Evolutionary conservation across 1,140 invertebrate species (phyloP).

Genomic region (Probaryconus sp.): DNA sequence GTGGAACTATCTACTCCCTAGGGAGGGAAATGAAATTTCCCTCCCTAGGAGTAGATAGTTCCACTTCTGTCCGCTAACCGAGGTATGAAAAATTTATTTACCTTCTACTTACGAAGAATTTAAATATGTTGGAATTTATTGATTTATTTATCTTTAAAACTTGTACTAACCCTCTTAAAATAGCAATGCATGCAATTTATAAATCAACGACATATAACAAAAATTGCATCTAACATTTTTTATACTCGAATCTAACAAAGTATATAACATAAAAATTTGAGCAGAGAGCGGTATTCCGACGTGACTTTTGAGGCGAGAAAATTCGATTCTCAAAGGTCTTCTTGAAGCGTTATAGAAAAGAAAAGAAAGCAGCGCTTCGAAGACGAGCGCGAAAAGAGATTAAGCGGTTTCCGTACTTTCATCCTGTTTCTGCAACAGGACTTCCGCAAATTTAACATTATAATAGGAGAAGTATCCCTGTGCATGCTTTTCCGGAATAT

Average conservation of each 20-base stretch:
- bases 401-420: constrained; percentile 20
- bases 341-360: neutral
- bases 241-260: constrained; percentile 1
- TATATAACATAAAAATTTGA: neutral
- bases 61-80: no score
- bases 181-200: no score
- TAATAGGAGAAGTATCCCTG: constrained; percentile 12
- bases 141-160: no score
- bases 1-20: no score
- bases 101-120: no score
- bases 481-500: neutral
- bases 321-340: constrained; percentile 24
- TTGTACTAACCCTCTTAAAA: no score
- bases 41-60: no score
- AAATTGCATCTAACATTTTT: no score
- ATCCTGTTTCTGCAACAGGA: constrained; percentile 15
- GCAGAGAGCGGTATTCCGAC: neutral
- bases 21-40: no score
- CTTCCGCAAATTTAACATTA: constrained; percentile 4
- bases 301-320: constrained; percentile 22
- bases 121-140: no score
- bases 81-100: no score
- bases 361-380: neutral
- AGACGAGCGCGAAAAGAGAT: constrained; percentile 8
- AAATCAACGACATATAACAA: no score